Evolutionary conservation across 2,113 vertebrate genomes (phyloP), one percentile per base, ranked within the genome.

Genomic region (Promerops cafer): DNA sequence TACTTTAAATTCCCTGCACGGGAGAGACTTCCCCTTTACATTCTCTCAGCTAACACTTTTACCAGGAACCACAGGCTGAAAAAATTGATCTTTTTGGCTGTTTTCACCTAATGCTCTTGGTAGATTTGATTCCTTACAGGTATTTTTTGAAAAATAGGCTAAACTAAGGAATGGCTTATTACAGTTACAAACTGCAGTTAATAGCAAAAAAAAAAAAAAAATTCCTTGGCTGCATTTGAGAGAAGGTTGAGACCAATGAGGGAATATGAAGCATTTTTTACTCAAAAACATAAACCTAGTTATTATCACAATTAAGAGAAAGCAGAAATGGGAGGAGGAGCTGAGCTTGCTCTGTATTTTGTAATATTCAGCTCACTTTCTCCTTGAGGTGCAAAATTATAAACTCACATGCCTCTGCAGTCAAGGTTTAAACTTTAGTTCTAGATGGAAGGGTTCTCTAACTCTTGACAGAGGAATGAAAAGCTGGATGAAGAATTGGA

Each of bases 341-440:
- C 28, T 54, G 56, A 57, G 12, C 49, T 89, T 35, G 6, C 63
- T 74, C 44, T 1, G 0, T 39, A 7, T 76, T 78, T 86, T 9
- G 2, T 89, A 63, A 87, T 79, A 87, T 70, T 91, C 96, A 94
- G 49, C 52, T 95, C 90, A 70, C 87, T 83, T 92, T 93, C 78
- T 87, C 16, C 78, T 82, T 7, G 3, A 91, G 57, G 81, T 49
- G 68, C 87, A 84, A 97, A 97, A 97, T 96, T 96, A 81, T 80
- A 97, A 98, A 96, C 89, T 95, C 96, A 31, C 87, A 68, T 97
- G 96, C 97, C 97, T 96, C 79, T 85, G 84, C 60, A 89, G 64
- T 33, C 77, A 96, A 97, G 50, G 97, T 96, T 90, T 96, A 98
- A 98, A 98, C 97, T 98, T 98, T 89, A 97, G 97, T 97, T 98